Base-by-base conservation (phyloP, 2,888 invertebrate genomes). In the Papilio gigon region DNA sequence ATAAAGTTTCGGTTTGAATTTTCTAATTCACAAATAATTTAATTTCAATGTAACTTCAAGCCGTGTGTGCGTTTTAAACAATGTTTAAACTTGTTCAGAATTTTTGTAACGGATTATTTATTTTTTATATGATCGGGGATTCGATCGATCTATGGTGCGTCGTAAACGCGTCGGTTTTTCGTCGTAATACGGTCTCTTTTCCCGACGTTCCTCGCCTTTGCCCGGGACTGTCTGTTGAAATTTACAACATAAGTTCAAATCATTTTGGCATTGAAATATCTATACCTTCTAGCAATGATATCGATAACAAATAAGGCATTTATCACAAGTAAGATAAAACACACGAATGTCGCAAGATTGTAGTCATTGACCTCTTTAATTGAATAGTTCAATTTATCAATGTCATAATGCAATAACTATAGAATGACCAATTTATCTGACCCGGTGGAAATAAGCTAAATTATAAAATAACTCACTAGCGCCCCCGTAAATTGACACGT, bases 141-240 rank as follows among this genome's bases (percentile, higher is more conserved):
- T 58, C n/a, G 76, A 70, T 17, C 86, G 83, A 30, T 87, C 87
- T 65, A 83, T 79, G 0, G 81, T 75, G 6, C 85, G 83, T 8
- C 87, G 86, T 59, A 90, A 76, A 25, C 90, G 82, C 59, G 87
- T 89, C 0, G 90, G 90, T 0, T 83, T 82, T 62, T 91, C 90
- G 65, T 90, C 88, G 47, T 76, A 77, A 65, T 81, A 85, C 0
- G 79, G 66, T 58, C 77, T 86, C 70, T 77, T 84, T n/a, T 86
- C 86, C 1, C 83, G 81, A 12, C 83, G 83, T 40, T 85, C 86
- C 12, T 85, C 87, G 2, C 53, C 66, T 71, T 81, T 89, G 1
- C 80, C 79, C 42, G 79, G 70, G 4, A 82, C 79, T n/a, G 83
- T 84, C 90, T 90, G 75, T 56, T 25, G 33, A 65, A 65, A 22